Percentiles rank a stretch among this genome's conserved stretches.
These are phyloP conservation scores for Caenorhabditis latens DNA, from an alignment of 1,140 invertebrate species.

Conservation along the genomic window DNA sequence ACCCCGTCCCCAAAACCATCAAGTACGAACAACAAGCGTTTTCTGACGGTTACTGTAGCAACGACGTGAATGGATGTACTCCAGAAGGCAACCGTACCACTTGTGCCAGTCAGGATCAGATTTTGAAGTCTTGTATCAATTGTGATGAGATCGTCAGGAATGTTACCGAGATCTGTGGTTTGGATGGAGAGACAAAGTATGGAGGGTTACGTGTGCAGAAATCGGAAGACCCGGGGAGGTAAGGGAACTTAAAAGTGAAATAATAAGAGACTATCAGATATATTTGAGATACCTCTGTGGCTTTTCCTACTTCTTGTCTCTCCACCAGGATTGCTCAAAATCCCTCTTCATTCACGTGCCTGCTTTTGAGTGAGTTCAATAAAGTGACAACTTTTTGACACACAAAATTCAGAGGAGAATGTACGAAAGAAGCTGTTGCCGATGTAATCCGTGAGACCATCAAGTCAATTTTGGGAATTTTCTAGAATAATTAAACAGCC, in stretches of 20 bases:
- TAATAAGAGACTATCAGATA: not conserved
- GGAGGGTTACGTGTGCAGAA: slow-evolving; percentile 11
- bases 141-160: not conserved
- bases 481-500: not conserved
- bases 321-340: slow-evolving; percentile 38
- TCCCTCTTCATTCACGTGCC: slow-evolving; percentile 53
- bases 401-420: slow-evolving; percentile 18
- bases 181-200: slow-evolving; percentile 18
- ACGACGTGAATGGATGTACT: slow-evolving; percentile 43
- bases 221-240: slow-evolving; percentile 53
- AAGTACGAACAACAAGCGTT: slow-evolving; percentile 26
- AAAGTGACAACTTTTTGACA: not conserved
- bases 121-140: slow-evolving; percentile 6
- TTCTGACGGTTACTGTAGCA: slow-evolving; percentile 45
- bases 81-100: slow-evolving; percentile 22
- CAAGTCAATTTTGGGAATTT: slow-evolving; percentile 12
- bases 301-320: slow-evolving; percentile 45
- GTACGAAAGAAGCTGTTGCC: slow-evolving; percentile 18
- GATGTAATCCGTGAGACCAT: slow-evolving; percentile 10
- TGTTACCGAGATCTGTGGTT: not conserved
- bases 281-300: slow-evolving; percentile 49
- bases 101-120: not conserved
- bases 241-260: not conserved
- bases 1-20: not conserved
- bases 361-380: not conserved